Conservation (phyloP, 2,888 invertebrate genomes). For the Netelia virgata region DNA sequence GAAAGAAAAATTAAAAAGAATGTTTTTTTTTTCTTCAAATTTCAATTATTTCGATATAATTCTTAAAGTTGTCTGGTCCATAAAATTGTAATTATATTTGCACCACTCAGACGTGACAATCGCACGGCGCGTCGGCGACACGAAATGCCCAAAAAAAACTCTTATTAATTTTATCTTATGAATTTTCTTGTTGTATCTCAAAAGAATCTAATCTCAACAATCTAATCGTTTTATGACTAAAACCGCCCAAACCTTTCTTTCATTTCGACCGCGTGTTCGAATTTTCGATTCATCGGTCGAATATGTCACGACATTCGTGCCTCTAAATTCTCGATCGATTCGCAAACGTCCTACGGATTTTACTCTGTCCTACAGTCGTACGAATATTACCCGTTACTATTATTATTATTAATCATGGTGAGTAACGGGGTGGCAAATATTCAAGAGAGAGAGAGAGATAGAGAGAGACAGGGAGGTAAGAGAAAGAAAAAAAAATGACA, state of each 20-base stretch:
- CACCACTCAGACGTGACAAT: too few species aligned
- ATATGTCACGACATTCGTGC: not conserved
- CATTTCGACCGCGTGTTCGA: too few species aligned
- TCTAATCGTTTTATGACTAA: not conserved
- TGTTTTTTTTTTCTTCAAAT: too few species aligned
- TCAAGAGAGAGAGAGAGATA: not conserved
- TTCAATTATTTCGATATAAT: too few species aligned
- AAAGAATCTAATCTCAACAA: not conserved
- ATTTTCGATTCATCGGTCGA: not conserved
- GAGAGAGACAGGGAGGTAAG: not conserved
- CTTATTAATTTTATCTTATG: not conserved
- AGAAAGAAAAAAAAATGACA: not conserved
- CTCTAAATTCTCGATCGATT: not conserved
- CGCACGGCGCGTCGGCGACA: too few species aligned
- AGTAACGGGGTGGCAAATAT: not conserved
- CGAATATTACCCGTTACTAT: not conserved
- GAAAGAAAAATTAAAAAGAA: too few species aligned
- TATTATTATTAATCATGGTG: constrained; percentile 3
- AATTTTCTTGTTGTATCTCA: not conserved
- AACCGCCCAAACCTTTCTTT: too few species aligned
- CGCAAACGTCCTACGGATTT: not conserved
- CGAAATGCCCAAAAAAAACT: not conserved
- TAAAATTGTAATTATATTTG: too few species aligned
- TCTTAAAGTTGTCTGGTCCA: too few species aligned
- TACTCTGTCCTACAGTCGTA: not conserved